These are phyloP conservation scores for Hirudo medicinalis DNA, from an alignment of 1,140 invertebrate species.

Conservation along the genomic window DNA sequence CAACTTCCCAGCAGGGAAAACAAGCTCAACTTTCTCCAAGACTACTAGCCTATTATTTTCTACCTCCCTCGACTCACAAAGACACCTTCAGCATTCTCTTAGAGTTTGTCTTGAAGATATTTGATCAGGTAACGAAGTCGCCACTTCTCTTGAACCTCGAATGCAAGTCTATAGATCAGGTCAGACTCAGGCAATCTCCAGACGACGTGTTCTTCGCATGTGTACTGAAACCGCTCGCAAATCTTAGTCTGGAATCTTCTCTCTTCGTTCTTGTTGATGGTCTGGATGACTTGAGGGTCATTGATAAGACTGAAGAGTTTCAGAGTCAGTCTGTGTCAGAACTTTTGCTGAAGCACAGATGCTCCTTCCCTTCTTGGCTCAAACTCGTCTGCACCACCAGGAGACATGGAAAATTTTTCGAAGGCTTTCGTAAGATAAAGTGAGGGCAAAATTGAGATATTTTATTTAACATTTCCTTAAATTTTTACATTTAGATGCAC, in stretches of 20 bases:
- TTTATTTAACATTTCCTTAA: too few relatives aligned
- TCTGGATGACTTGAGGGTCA: slow-evolving; percentile 58
- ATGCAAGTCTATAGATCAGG: not conserved
- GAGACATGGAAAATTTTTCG: slow-evolving; percentile 70
- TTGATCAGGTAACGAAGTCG: slow-evolving; percentile 56
- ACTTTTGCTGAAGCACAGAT: slow-evolving; percentile 71
- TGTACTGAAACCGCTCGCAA: slow-evolving; percentile 55
- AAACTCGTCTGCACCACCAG: slow-evolving; percentile 76
- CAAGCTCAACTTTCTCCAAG: slow-evolving; percentile 31
- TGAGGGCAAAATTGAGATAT: not conserved
- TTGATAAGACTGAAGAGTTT: slow-evolving; percentile 23
- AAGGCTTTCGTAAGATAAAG: slow-evolving; percentile 68
- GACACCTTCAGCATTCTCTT: slow-evolving; percentile 51
- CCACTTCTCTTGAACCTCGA: slow-evolving; percentile 48
- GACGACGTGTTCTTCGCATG: slow-evolving; percentile 80
- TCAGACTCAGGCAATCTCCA: slow-evolving; percentile 33
- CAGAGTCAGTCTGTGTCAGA: slow-evolving; percentile 58
- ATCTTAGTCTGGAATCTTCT: slow-evolving; percentile 63
- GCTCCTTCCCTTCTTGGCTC: slow-evolving; percentile 83
- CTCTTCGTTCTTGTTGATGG: slow-evolving; percentile 77
- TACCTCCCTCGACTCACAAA: slow-evolving; percentile 37
- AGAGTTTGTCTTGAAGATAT: slow-evolving; percentile 64
- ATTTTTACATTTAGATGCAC: not conserved
- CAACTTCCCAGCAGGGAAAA: slow-evolving; percentile 40
- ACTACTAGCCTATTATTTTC: slow-evolving; percentile 36